A percentile compares a stretch with the other conserved stretches of the same genome.
Conservation (phyloP, 2,888 invertebrate genomes). For the Dicranocentrus wangi region DNA sequence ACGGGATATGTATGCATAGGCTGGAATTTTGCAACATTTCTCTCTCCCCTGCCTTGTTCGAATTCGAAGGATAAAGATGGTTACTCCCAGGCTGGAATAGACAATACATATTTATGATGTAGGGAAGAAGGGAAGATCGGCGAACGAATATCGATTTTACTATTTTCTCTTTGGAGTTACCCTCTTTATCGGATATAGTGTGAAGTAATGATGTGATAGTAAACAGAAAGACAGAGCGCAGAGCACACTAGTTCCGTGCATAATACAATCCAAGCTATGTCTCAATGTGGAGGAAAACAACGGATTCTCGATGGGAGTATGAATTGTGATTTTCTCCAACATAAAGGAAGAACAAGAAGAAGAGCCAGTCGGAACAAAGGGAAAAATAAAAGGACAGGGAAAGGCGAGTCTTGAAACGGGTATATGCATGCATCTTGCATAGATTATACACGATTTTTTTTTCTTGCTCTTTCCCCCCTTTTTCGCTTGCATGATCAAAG, state of each 20-base stretch:
- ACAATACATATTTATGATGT: slow-evolving; percentile 51
- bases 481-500: slow-evolving; percentile 40
- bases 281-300: neutral
- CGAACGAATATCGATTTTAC: slow-evolving; percentile 31
- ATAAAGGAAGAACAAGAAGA: neutral
- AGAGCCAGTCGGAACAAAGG: neutral
- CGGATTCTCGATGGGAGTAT: neutral
- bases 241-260: too few relatives aligned
- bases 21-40: too few relatives aligned
- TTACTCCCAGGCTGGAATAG: too few relatives aligned
- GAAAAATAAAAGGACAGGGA: slow-evolving; percentile 8
- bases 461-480: neutral
- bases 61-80: too few relatives aligned
- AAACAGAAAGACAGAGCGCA: too few relatives aligned
- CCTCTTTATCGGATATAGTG: too few relatives aligned
- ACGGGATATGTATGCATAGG: too few relatives aligned
- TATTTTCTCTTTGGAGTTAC: too few relatives aligned
- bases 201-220: too few relatives aligned
- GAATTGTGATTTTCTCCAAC: neutral
- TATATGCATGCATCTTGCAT: slow-evolving; percentile 29
- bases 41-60: too few relatives aligned
- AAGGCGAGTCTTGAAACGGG: neutral
- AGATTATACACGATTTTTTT: neutral
- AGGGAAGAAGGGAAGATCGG: neutral
- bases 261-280: too few relatives aligned